A percentile compares a stretch with the other conserved stretches of the same genome.
These are phyloP conservation scores for Episyrphus balteatus DNA, from an alignment of 1,140 invertebrate genomes.

Conservation along the genomic window DNA sequence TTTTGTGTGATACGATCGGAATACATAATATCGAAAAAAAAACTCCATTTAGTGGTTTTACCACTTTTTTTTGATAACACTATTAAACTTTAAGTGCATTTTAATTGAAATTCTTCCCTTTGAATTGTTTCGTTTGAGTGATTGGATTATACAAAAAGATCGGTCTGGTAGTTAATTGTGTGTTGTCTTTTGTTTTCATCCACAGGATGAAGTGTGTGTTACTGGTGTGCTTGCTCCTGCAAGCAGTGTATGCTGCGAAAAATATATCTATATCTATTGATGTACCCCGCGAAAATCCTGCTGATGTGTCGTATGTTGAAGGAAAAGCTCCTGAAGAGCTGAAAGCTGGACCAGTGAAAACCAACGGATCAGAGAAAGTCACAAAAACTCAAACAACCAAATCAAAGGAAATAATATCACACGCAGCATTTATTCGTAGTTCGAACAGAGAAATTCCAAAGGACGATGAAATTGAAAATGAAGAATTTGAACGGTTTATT, in stretches of 20 bases:
- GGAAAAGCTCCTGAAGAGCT: constrained; percentile 24
- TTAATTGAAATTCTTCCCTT: too few relatives aligned
- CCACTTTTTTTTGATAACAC: too few relatives aligned
- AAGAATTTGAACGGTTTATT: constrained; percentile 33
- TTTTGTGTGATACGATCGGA: too few relatives aligned
- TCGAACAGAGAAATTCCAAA: constrained; percentile 16
- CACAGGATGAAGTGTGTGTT: constrained; percentile 12
- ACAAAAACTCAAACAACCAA: neutral
- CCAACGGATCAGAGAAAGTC: neutral
- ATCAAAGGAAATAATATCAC: constrained; percentile 4
- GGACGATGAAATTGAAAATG: constrained; percentile 27
- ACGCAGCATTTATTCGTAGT: constrained; percentile 17
- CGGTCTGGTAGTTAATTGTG: too few relatives aligned
- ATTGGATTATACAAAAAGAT: too few relatives aligned
- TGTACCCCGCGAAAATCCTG: constrained; percentile 26
- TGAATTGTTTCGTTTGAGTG: too few relatives aligned
- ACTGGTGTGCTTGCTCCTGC: constrained; percentile 15
- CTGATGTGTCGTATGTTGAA: constrained; percentile 26
- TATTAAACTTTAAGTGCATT: too few relatives aligned
- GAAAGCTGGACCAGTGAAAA: constrained; percentile 16
- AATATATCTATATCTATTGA: constrained; percentile 33
- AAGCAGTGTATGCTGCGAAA: constrained; percentile 14
- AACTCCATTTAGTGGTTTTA: too few relatives aligned
- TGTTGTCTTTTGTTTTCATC: neutral
- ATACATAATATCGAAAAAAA: too few relatives aligned